Evolutionary conservation across 2,888 invertebrate genomes (phyloP).

Genomic region (Cosmia trapezina): DNA sequence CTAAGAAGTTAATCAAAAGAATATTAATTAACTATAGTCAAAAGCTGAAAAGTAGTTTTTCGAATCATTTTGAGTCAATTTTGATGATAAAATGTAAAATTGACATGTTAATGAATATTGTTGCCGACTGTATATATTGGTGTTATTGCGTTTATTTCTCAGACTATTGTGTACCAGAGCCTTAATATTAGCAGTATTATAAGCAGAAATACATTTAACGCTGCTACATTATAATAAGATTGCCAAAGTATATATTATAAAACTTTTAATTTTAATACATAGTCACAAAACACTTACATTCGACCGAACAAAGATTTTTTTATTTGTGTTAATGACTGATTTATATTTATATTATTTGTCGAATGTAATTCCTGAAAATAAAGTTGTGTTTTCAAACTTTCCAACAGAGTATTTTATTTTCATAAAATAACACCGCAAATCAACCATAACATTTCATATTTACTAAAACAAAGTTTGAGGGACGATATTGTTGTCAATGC

Average conservation of each 20-base stretch:
- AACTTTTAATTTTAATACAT: slow-evolving; percentile 38
- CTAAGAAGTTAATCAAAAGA: not conserved
- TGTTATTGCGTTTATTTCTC: not conserved
- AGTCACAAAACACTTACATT: slow-evolving; percentile 51
- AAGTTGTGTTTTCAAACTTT: slow-evolving; percentile 66
- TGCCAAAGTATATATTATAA: slow-evolving; percentile 60
- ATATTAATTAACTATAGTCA: not conserved
- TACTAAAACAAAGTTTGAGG: not conserved
- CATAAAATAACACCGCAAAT: not conserved
- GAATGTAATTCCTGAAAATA: slow-evolving; percentile 62
- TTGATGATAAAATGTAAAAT: not conserved
- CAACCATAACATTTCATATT: too few relatives aligned
- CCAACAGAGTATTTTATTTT: slow-evolving; percentile 47
- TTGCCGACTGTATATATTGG: not conserved
- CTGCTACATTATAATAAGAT: slow-evolving; percentile 39
- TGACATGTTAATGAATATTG: not conserved
- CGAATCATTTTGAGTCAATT: not conserved
- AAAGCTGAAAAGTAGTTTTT: not conserved
- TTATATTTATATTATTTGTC: slow-evolving; percentile 60
- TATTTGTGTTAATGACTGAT: slow-evolving; percentile 62
- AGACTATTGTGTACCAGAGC: slow-evolving; percentile 23
- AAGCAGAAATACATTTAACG: slow-evolving; percentile 26
- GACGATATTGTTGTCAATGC: not conserved
- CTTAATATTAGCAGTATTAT: slow-evolving; percentile 55
- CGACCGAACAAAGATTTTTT: slow-evolving; percentile 54